A percentile compares a stretch with the other conserved stretches of the same genome.
Evolutionary conservation across 2,888 invertebrate genomes (phyloP).

Genomic region (Cephus spinipes): DNA sequence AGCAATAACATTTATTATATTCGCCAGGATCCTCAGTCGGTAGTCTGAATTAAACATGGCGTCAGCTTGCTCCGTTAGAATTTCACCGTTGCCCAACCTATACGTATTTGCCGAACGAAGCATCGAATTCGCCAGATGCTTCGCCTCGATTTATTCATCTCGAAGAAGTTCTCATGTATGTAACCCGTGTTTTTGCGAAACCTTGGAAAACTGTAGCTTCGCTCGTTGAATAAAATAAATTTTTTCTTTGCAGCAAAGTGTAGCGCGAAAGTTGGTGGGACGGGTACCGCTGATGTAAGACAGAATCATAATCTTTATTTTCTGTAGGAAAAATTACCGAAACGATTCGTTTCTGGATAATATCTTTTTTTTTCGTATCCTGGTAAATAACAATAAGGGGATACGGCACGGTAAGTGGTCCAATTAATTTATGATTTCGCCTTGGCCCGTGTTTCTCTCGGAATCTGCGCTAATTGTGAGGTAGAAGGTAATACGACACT

Average conservation of each 20-base stretch:
- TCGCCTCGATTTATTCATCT: not conserved
- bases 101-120: not conserved
- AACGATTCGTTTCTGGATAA: not conserved
- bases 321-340: not conserved
- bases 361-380: not conserved
- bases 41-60: slow-evolving; percentile 9
- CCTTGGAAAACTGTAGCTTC: not conserved
- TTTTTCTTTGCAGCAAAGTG: not conserved
- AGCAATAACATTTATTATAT: slow-evolving; percentile 1
- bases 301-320: not conserved
- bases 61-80: slow-evolving; percentile 13
- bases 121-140: slow-evolving; percentile 16
- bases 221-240: not conserved
- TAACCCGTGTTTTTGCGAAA: not conserved
- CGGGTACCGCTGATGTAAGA: not conserved
- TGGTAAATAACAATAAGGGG: not conserved
- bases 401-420: not conserved
- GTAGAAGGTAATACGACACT: not conserved
- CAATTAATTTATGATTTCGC: not conserved
- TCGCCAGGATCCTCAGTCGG: not conserved
- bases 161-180: not conserved
- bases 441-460: not conserved
- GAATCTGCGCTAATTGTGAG: not conserved
- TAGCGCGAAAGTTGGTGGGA: not conserved
- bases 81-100: slow-evolving; percentile 6